Evolutionary conservation across 2,797 vertebrate genomes (phyloP).

Genomic region (Falco biarmicus): DNA sequence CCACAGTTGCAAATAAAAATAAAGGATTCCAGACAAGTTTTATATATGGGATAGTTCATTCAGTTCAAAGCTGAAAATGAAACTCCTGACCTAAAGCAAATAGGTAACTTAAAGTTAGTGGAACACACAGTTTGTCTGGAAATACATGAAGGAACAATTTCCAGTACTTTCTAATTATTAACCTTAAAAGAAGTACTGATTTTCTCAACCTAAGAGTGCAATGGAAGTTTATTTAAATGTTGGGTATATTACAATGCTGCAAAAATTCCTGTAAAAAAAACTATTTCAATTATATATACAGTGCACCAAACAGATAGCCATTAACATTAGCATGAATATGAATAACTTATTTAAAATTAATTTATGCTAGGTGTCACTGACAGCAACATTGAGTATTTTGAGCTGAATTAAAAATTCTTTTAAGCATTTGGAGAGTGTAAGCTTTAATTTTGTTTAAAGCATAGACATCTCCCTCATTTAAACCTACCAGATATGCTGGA

Average conservation of each 20-base stretch:
- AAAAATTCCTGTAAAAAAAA: not conserved
- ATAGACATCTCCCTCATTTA: not conserved
- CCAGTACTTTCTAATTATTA: not conserved
- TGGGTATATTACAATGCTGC: not conserved
- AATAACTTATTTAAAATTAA: not conserved
- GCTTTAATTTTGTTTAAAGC: not conserved
- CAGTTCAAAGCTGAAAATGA: not conserved
- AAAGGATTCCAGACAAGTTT: not conserved
- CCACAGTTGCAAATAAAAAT: not conserved
- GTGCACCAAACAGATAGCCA: not conserved
- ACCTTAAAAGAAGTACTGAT: not conserved
- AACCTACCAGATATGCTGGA: not conserved
- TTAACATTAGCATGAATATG: not conserved
- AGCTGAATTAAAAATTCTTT: not conserved
- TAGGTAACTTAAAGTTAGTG: not conserved
- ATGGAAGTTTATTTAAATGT: not conserved
- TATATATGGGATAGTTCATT: not conserved
- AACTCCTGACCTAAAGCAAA: slow-evolving; percentile 9
- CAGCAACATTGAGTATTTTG: not conserved
- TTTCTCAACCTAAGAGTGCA: not conserved
- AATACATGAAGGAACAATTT: slow-evolving; percentile 4
- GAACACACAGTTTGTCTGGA: not conserved
- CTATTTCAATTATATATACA: not conserved
- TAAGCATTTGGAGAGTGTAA: not conserved
- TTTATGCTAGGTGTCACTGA: not conserved